Base-by-base conservation (phyloP, 1,140 invertebrate species). In the Nymphalis io region DNA sequence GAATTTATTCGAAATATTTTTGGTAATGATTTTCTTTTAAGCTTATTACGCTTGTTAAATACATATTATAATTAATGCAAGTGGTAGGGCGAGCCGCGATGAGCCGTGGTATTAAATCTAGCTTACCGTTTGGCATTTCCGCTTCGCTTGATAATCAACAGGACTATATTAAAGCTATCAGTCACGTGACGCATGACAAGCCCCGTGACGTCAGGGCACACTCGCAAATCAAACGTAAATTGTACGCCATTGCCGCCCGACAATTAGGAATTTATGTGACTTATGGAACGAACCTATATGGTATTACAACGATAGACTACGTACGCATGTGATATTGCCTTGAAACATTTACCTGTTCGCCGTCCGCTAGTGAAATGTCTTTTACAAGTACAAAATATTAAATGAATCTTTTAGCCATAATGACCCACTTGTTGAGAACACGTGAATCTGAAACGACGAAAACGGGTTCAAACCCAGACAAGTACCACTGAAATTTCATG, bases 121-220 rank as follows among this genome's bases (percentile, higher is more conserved):
- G 89, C 87, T 91, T 91, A 89, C 81, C 83, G 83, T 87, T 84
- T 83, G 87, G 81, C 84, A 79, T 88, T 88, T 88, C 82, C 84
- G 83, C 82, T 79, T 80, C 70, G 78, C 73, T 80, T 85, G 81
- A 87, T 88, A 89, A 91, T 91, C 87, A 88, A 86, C 88, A 81
- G 81, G 85, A 85, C 86, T 86, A 83, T 89, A 89, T 89, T 91
- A 87, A 89, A 87, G 82, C 88, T 89, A 88, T 91, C 87, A 85
- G 80, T 89, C 87, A 87, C 81, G 77, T 80, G 80, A 80, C 81
- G 82, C 81, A 81, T 88, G 82, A 84, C 85, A 81, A 76, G 73
- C 68, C 72, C 79, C 76, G 79, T 84, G 81, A 82, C 81, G 81
- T 85, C 83, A 85, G 72, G 70, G 48, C 59, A 70, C 76, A 75